Base-by-base conservation (phyloP, 2,797 vertebrate genomes). In the Sciurus vulgaris region DNA sequence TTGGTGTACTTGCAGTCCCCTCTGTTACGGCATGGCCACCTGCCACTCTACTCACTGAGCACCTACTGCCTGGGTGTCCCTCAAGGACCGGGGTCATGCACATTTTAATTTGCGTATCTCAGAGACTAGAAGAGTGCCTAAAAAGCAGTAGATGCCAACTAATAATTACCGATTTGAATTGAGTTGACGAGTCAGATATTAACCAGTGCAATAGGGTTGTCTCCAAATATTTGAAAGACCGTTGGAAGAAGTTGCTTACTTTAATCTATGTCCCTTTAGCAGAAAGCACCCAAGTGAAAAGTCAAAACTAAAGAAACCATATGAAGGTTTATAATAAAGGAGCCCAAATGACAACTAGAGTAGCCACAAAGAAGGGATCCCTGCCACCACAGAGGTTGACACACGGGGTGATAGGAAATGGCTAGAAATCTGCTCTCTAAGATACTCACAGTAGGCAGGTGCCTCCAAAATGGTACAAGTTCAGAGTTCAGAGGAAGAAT, bases 241-340 rank as follows among this genome's bases (percentile, higher is more conserved):
- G 5, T 7, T n/a, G 33, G 82, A 85, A 51, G 51, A 74, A 89
- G 85, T 33, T 47, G 38, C 9, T 85, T 18, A 49, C 59, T 81
- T 56, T 61, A 54, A 38, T 35, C 76, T 54, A 17, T 51, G 30
- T 91, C 65, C 20, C 73, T 67, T 87, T 49, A 88, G 67, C 63
- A 85, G 90, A 85, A 85, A 96, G 67, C 41, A 73, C 30, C 49
- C 59, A 77, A 74, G 38, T 22, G 38, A 61, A 93, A 63, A 82
- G 56, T 72, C 4, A 13, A 89, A 65, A 13, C 77, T 85, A 87
- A 41, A 51, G 67, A 82, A 89, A 77, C 15, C n/a, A n/a, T 2
- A 73, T 17, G 26, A 56, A 72, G 49, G 47, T 65, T 89, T 78
- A 85, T 94, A 73, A 87, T 61, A 44, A 90, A 89, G 59, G 63